These are phyloP conservation scores for Epinephelus awoara DNA, from an alignment of 2,797 vertebrate species.

Conservation along the genomic window DNA sequence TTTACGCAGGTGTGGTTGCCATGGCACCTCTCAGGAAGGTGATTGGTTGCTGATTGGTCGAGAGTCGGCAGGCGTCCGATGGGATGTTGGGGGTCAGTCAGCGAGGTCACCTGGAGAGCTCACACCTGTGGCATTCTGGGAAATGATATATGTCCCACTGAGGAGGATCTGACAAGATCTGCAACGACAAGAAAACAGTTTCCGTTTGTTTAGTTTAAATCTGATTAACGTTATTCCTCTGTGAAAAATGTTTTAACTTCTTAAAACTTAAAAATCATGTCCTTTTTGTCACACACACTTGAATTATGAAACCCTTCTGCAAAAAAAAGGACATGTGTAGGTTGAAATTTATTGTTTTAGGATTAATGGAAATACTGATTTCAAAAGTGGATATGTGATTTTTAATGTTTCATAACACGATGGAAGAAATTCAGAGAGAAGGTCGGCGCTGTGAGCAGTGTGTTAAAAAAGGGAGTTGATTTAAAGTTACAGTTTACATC, in stretches of 20 bases:
- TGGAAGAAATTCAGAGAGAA: neutral
- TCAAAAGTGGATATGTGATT: too few species aligned
- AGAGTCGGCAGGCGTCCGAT: neutral
- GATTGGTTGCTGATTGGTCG: constrained; percentile 15
- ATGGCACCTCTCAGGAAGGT: constrained; percentile 33
- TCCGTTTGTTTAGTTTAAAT: neutral
- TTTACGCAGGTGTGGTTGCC: constrained; percentile 24
- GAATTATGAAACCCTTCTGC: neutral
- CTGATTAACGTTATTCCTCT: neutral
- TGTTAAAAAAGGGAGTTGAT: too few species aligned
- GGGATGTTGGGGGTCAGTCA: neutral
- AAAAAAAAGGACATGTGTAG: too few species aligned
- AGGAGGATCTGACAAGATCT: constrained; percentile 24
- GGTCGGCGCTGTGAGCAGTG: neutral
- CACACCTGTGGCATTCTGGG: constrained; percentile 31
- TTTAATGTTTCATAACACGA: neutral
- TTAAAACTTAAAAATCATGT: neutral
- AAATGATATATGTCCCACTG: neutral
- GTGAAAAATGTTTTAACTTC: neutral
- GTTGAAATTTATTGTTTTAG: too few species aligned
- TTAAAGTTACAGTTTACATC: too few species aligned
- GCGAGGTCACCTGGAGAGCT: constrained; percentile 10
- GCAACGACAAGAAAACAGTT: constrained; percentile 34
- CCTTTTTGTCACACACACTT: neutral
- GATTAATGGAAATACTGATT: too few species aligned